Conservation (phyloP, 2,888 invertebrate species). For the Onthophagus sagittarius region DNA sequence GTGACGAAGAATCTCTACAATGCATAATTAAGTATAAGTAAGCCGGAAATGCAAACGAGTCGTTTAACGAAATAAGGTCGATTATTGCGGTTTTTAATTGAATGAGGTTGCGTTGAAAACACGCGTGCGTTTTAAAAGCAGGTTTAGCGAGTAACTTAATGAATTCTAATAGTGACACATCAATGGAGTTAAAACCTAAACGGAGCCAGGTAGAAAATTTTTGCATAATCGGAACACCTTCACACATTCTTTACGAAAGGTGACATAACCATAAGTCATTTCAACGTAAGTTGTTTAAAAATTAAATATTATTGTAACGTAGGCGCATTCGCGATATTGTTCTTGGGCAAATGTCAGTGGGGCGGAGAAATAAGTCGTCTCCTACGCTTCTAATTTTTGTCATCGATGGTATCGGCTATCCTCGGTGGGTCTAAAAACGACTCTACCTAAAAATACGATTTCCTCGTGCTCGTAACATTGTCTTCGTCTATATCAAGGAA, state of each 20-base stretch:
- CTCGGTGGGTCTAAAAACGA: neutral
- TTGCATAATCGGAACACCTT: constrained; percentile 4
- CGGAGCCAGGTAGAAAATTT: constrained; percentile 22
- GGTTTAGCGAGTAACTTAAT: neutral
- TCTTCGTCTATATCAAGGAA: constrained; percentile 1
- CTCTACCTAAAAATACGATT: constrained; percentile 5
- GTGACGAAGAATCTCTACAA: too few species aligned
- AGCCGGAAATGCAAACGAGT: neutral
- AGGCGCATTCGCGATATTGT: neutral
- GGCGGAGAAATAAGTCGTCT: neutral
- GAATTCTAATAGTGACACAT: neutral
- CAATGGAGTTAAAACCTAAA: neutral
- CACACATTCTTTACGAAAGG: neutral
- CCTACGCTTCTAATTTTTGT: neutral
- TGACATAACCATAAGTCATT: neutral
- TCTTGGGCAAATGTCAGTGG: neutral
- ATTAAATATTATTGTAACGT: neutral
- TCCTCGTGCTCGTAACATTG: constrained; percentile 9
- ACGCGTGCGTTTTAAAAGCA: neutral
- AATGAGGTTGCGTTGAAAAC: neutral
- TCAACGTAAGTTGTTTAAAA: neutral
- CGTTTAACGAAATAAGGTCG: neutral
- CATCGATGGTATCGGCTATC: neutral
- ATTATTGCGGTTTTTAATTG: neutral
- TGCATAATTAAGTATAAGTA: too few species aligned